A percentile compares a stretch with the other conserved stretches of the same genome.
phyloP scores from a whole-genome alignment of 1,140 invertebrate genomes.

The Aphelenchoides fujianensis region DNA sequence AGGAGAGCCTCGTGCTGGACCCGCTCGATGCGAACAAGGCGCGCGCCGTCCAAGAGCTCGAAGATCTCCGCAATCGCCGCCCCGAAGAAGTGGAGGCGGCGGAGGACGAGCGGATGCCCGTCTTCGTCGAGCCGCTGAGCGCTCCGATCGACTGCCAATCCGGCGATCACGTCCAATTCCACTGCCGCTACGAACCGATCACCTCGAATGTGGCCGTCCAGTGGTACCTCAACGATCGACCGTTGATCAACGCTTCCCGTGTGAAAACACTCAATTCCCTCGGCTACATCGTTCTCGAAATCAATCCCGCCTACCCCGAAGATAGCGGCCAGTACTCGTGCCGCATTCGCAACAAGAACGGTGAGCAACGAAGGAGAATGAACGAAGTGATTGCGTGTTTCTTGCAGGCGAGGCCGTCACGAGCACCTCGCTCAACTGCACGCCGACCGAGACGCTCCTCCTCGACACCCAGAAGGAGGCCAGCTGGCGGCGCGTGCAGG shows the following conservation, averaged over 20 bases:
- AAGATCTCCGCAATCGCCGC: conserved; percentile 44
- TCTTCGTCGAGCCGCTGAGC: conserved; percentile 59
- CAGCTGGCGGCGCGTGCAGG: conserved; percentile 83
- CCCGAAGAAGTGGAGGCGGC: conserved; percentile 50
- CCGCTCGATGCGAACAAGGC: conserved; percentile 55
- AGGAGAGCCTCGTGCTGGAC: conserved; percentile 49
- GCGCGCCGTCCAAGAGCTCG: conserved; percentile 53
- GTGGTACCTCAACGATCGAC: conserved; percentile 52
- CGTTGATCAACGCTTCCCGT: conserved; percentile 69
- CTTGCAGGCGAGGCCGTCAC: conserved; percentile 83
- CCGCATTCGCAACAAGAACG: conserved; percentile 14
- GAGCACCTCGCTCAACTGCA: conserved; percentile 82
- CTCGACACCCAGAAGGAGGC: conserved; percentile 84
- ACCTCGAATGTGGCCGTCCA: conserved; percentile 53
- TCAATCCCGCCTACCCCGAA: no score
- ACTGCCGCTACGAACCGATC: conserved; percentile 56
- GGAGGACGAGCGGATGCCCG: conserved; percentile 54
- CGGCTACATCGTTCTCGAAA: conserved; percentile 78
- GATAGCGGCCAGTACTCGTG: no score
- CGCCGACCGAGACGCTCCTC: conserved; percentile 83
- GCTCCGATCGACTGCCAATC: conserved; percentile 52
- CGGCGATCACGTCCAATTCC: conserved; percentile 57
- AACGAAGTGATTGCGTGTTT: no score
- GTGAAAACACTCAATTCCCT: conserved; percentile 93
- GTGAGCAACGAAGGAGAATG: no score